These are phyloP conservation scores for Oplegnathus fasciatus DNA, from an alignment of 2,113 vertebrate species.

Conservation along the genomic window DNA sequence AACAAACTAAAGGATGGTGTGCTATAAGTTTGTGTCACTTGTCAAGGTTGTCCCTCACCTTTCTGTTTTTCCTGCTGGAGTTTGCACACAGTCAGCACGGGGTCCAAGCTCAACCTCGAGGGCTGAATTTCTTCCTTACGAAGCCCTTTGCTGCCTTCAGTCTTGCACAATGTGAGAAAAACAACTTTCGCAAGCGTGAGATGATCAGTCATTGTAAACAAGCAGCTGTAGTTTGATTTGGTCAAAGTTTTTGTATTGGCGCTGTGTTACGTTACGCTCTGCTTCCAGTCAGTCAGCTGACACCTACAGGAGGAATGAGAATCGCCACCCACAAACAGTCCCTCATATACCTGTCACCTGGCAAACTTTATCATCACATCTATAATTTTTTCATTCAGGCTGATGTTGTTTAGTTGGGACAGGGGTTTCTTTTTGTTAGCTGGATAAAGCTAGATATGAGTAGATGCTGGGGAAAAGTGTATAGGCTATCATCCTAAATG, in stretches of 20 bases:
- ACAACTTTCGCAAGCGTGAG: background rate
- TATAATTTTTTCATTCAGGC: background rate
- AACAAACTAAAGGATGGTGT: background rate
- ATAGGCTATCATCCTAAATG: background rate
- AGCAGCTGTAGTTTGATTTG: background rate
- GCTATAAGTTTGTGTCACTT: background rate
- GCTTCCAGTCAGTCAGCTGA: constrained; percentile 10
- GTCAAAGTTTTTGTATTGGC: background rate
- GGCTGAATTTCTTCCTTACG: too few relatives aligned
- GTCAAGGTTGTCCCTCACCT: background rate
- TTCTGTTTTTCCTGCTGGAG: background rate
- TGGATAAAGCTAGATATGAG: background rate
- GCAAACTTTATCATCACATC: background rate
- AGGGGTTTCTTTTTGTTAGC: background rate
- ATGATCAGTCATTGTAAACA: background rate
- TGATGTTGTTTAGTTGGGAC: background rate
- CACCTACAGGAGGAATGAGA: constrained; percentile 17
- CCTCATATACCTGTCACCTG: background rate
- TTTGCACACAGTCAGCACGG: background rate
- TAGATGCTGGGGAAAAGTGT: too few relatives aligned
- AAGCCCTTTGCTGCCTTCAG: background rate
- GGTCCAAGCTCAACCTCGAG: too few relatives aligned
- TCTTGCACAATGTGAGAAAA: background rate
- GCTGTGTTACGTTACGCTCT: background rate
- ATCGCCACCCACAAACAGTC: background rate